Conservation (phyloP, 2,888 invertebrate species). For the Frankliniella intonsa region DNA sequence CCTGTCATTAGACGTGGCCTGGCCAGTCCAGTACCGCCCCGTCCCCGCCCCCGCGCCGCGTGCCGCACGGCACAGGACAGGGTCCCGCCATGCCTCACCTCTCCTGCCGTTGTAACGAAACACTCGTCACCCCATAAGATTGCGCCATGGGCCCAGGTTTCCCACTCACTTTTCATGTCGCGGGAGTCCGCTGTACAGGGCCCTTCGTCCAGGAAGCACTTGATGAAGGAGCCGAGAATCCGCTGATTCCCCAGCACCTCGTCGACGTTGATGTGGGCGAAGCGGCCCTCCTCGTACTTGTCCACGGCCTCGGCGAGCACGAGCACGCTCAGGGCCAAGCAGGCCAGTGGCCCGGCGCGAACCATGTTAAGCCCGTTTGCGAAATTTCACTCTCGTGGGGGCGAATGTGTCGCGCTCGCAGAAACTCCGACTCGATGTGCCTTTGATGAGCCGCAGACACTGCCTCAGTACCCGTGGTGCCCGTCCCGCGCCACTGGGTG, state of each 20-base stretch:
- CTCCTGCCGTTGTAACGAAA: background rate
- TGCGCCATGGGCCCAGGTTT: background rate
- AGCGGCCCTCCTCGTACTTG: conserved; percentile 49
- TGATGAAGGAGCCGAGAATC: conserved; percentile 57
- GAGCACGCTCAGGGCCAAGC: too few species aligned
- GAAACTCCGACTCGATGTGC: too few species aligned
- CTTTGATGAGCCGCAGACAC: too few species aligned
- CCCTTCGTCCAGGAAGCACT: conserved; percentile 58
- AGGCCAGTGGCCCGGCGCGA: too few species aligned
- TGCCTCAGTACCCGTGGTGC: too few species aligned
- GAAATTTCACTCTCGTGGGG: too few species aligned
- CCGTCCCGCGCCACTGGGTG: too few species aligned
- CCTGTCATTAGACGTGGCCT: background rate
- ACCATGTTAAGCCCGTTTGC: too few species aligned
- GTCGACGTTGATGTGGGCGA: conserved; percentile 52
- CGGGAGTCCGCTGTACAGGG: conserved; percentile 57
- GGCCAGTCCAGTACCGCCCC: background rate
- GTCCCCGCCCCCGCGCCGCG: background rate
- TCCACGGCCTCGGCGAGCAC: conserved; percentile 35
- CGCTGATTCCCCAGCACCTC: conserved; percentile 54
- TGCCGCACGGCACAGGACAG: background rate
- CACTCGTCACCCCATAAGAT: background rate
- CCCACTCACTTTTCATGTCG: conserved; percentile 56
- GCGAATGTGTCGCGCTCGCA: too few species aligned
- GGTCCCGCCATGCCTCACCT: background rate